phyloP scores from a whole-genome alignment of 2,797 vertebrate species.

The Coregonus suidteri region DNA sequence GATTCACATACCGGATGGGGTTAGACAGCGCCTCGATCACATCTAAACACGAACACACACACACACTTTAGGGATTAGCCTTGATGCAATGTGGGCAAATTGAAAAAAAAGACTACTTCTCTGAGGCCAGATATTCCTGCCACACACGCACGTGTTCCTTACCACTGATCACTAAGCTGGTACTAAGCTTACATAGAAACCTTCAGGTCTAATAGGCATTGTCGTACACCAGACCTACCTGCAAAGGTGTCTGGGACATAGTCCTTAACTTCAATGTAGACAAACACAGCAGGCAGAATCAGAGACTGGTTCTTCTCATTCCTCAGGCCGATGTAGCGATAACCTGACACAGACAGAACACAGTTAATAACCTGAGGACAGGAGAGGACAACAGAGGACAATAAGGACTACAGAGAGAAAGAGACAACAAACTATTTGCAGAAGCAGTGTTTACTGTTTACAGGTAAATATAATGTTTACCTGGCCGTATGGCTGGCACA shows the following conservation, averaged over 20 bases:
- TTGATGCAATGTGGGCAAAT: neutral
- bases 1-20: slow-evolving; percentile 94
- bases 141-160: neutral
- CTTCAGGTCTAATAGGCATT: neutral
- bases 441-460: too few species aligned
- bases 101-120: neutral
- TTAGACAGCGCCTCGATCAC: slow-evolving; percentile 98
- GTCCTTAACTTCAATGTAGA: slow-evolving; percentile 89
- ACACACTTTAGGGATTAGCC: slow-evolving; percentile 12
- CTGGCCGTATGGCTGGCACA: slow-evolving; percentile 87
- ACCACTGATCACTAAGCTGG: too few species aligned
- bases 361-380: neutral
- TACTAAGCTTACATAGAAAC: too few species aligned
- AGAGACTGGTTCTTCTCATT: slow-evolving; percentile 88
- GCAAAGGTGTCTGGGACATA: slow-evolving; percentile 89
- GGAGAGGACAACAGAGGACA: neutral
- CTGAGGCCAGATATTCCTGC: too few species aligned
- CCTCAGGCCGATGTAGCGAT: slow-evolving; percentile 85
- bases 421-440: neutral
- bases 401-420: neutral
- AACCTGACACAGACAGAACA: slow-evolving; percentile 68
- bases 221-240: slow-evolving; percentile 52
- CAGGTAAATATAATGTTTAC: slow-evolving; percentile 63
- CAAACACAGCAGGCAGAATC: slow-evolving; percentile 83
- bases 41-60: slow-evolving; percentile 71